Evolutionary conservation across 2,888 invertebrate genomes (phyloP).

Genomic region (Philhelius pedissequus): DNA sequence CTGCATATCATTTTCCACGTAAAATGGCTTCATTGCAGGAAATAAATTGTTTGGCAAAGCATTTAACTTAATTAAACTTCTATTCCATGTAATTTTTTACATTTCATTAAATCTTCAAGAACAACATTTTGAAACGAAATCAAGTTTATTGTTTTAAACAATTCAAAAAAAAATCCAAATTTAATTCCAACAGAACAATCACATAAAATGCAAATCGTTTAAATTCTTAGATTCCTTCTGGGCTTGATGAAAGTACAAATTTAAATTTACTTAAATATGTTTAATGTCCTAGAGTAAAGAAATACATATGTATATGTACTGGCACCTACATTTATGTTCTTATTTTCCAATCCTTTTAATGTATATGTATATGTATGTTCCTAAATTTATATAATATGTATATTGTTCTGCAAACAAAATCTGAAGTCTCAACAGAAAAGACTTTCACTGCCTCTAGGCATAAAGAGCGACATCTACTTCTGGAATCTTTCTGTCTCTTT

Average conservation of each 20-base stretch:
- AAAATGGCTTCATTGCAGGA: neutral
- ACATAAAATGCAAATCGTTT: slow-evolving; percentile 5
- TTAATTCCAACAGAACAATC: neutral
- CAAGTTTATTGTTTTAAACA: neutral
- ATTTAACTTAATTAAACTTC: neutral
- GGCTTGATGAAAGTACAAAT: slow-evolving; percentile 11
- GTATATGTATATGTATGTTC: neutral
- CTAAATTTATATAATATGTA: neutral
- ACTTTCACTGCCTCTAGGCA: slow-evolving; percentile 48
- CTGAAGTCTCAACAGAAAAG: slow-evolving; percentile 29
- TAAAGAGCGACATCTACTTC: slow-evolving; percentile 17
- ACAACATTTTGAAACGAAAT: neutral
- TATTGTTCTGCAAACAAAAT: neutral
- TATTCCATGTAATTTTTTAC: neutral
- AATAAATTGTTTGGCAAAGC: neutral
- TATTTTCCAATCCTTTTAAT: neutral
- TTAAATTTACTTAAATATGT: slow-evolving; percentile 35
- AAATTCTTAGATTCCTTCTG: slow-evolving; percentile 7
- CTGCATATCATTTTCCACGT: neutral
- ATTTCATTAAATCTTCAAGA: neutral
- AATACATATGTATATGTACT: neutral
- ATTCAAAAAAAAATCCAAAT: neutral
- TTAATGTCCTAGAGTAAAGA: slow-evolving; percentile 16
- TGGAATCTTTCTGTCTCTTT: neutral
- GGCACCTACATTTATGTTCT: neutral